A percentile compares a stretch with the other conserved stretches of the same genome.
Conservation (phyloP, 2,797 vertebrate genomes). For the Aphelocoma californica region DNA sequence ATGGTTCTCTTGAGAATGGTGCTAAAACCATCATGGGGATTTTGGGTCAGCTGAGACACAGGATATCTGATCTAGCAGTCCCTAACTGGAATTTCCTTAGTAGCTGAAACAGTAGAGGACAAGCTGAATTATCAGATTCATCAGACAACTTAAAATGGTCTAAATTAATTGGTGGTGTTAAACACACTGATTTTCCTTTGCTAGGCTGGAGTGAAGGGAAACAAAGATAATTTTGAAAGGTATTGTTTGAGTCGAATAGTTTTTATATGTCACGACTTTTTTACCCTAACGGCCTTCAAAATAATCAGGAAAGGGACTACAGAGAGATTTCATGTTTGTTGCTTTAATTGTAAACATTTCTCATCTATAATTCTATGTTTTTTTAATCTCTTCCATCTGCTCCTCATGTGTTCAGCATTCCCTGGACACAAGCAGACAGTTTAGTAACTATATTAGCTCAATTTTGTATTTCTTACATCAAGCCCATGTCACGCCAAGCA, state of each 20-base stretch:
- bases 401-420: neutral
- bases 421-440: neutral
- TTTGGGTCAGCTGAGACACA: slow-evolving; percentile 71
- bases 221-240: neutral
- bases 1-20: slow-evolving; percentile 58
- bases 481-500: neutral
- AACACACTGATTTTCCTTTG: slow-evolving; percentile 9
- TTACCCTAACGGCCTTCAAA: neutral
- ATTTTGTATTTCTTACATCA: neutral
- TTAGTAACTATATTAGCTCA: neutral
- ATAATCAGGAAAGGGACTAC: neutral
- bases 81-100: slow-evolving; percentile 72
- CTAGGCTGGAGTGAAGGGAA: neutral
- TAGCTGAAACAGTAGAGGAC: slow-evolving; percentile 75
- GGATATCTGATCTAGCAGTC: slow-evolving; percentile 68
- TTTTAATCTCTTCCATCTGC: slow-evolving; percentile 49
- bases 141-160: slow-evolving; percentile 63
- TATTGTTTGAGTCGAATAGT: neutral
- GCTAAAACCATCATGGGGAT: slow-evolving; percentile 61
- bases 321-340: neutral
- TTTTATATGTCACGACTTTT: neutral
- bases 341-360: neutral
- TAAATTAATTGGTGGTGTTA: slow-evolving; percentile 45
- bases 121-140: slow-evolving; percentile 69
- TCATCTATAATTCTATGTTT: neutral